A percentile compares a stretch with the other conserved stretches of the same genome.
These are phyloP conservation scores for Phrynosoma platyrhinos DNA, from an alignment of 2,113 vertebrate species.

Conservation along the genomic window DNA sequence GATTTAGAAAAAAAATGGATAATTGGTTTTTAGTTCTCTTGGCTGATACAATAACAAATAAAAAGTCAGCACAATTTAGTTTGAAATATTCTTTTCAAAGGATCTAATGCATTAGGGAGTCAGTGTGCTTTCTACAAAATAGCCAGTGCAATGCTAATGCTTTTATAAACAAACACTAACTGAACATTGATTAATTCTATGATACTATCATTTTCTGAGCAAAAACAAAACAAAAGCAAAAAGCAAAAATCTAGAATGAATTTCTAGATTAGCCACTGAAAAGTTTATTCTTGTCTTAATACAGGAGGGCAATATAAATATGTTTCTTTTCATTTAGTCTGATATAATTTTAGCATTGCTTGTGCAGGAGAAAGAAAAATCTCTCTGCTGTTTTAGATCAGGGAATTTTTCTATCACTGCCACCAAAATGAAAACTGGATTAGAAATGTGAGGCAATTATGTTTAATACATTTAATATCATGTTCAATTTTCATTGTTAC, in stretches of 20 bases:
- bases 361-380: background rate
- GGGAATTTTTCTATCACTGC: background rate
- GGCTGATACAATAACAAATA: constrained; percentile 55
- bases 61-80: constrained; percentile 20
- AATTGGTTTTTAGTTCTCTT: constrained; percentile 59
- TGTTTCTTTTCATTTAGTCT: background rate
- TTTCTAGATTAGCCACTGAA: constrained; percentile 2
- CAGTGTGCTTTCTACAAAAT: background rate
- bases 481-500: background rate
- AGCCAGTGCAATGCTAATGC: constrained; percentile 10
- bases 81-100: constrained; percentile 32
- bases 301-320: background rate
- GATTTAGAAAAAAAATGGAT: constrained; percentile 16
- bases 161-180: constrained; percentile 3
- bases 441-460: too few relatives aligned
- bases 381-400: background rate
- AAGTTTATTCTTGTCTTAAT: background rate
- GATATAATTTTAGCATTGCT: background rate
- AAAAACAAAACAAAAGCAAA: background rate
- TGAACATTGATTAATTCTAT: constrained; percentile 4
- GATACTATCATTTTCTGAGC: too few relatives aligned
- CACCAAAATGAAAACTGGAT: background rate
- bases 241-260: background rate
- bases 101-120: constrained; percentile 12
- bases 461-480: too few relatives aligned